These are phyloP conservation scores for Paratilapia polleni DNA, from an alignment of 2,113 vertebrate species.

Conservation along the genomic window DNA sequence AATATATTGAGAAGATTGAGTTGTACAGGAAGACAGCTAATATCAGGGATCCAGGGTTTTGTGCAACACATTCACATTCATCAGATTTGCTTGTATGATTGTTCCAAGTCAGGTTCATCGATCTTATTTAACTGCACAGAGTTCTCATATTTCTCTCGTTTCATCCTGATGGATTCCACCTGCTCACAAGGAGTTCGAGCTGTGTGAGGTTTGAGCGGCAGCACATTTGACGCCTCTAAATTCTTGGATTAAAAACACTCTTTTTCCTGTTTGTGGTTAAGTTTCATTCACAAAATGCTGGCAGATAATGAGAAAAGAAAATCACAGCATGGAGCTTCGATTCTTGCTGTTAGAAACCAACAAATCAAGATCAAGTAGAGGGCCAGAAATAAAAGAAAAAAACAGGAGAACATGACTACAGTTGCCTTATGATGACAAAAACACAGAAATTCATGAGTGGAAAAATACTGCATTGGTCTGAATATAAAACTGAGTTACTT, in stretches of 20 bases:
- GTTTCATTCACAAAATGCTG: not conserved
- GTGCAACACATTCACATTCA: not conserved
- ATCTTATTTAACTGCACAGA: not conserved
- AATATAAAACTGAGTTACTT: not conserved
- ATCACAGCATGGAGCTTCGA: not conserved
- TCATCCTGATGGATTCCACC: not conserved
- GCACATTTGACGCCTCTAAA: not conserved
- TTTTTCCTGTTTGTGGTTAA: not conserved
- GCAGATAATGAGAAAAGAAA: not conserved
- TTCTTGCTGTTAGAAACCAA: not conserved
- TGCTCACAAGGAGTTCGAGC: not conserved
- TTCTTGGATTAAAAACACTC: not conserved
- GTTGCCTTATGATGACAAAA: not conserved
- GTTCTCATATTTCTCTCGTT: not conserved
- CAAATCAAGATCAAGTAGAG: not conserved
- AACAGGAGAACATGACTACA: not conserved
- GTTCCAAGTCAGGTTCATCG: not conserved
- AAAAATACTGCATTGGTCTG: not conserved
- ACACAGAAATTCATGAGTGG: not conserved
- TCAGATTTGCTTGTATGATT: not conserved
- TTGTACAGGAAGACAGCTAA: not conserved
- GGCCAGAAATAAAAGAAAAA: too few relatives aligned
- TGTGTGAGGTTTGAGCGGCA: not conserved
- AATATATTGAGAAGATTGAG: not conserved
- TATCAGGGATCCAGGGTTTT: not conserved